These are phyloP conservation scores for Ectobius pallidus DNA, from an alignment of 2,888 invertebrate genomes.

Conservation along the genomic window DNA sequence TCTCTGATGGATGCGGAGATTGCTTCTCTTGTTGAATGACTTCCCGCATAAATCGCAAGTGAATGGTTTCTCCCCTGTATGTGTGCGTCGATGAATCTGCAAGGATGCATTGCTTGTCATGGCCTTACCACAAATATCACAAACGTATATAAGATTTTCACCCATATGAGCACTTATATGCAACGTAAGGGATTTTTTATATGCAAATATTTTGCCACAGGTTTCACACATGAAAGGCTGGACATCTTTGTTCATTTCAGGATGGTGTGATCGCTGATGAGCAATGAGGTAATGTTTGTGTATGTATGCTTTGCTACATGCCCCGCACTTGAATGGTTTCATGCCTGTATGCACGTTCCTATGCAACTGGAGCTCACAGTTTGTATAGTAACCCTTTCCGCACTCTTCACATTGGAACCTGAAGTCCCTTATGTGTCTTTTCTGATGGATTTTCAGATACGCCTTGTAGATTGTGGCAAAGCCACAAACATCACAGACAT, in stretches of 20 bases:
- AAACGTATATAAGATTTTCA: slow-evolving; percentile 21
- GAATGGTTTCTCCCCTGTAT: slow-evolving; percentile 35
- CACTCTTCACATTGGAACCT: slow-evolving; percentile 37
- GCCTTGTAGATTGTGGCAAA: slow-evolving; percentile 38
- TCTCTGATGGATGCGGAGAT: slow-evolving; percentile 44
- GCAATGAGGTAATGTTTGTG: slow-evolving; percentile 38
- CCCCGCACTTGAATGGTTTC: slow-evolving; percentile 38
- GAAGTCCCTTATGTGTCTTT: slow-evolving; percentile 38
- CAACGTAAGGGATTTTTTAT: slow-evolving; percentile 38
- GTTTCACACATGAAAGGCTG: slow-evolving; percentile 34
- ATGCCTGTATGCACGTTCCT: slow-evolving; percentile 40
- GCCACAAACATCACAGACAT: slow-evolving; percentile 38
- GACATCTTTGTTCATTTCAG: slow-evolving; percentile 33
- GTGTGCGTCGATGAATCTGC: slow-evolving; percentile 32
- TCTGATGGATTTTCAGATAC: slow-evolving; percentile 38
- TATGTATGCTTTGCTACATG: slow-evolving; percentile 38
- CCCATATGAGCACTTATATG: slow-evolving; percentile 38
- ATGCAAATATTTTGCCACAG: slow-evolving; percentile 38
- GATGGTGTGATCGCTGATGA: slow-evolving; percentile 40
- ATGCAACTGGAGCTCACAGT: slow-evolving; percentile 38
- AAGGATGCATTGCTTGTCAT: slow-evolving; percentile 30
- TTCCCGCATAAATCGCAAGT: slow-evolving; percentile 47
- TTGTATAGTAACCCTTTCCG: slow-evolving; percentile 40
- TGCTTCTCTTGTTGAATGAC: slow-evolving; percentile 21
- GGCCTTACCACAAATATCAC: slow-evolving; percentile 32